Base-by-base conservation (phyloP, 92 coral and sea anemone genomes). In the Scolanthus callimorphus region DNA sequence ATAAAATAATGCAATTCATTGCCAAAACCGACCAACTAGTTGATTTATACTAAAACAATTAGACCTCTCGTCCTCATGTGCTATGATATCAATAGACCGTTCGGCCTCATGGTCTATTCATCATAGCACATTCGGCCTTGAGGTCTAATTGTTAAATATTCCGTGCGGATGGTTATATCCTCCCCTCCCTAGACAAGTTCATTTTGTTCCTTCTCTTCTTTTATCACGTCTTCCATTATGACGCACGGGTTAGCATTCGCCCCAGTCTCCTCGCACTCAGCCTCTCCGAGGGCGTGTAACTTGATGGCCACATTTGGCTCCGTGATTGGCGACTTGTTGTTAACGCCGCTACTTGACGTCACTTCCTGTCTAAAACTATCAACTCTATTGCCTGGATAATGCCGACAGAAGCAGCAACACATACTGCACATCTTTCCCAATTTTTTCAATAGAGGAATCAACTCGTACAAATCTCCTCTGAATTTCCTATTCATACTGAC, bases 401-500 rank as follows among this genome's bases (percentile, higher is more conserved):
- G 25, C 8, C 65, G 69, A 25, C 58, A 49, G 28, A 56, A 63
- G 25, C 26, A 68, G 27, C 73, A 66, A 24, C 74, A 68, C 17
- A 1, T 29, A 8, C 29, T 27, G 19, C 65, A 57, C 34, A 56
- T 55, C 20, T 31, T 39, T 3, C 55, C 50, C 22, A 68, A 19
- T 39, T 23, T 43, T 46, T 22, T 44, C 20, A 68, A 47, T 19
- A 27, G 27, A 45, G 89, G 89, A 34, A 60, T 38, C 43, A 86
- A 51, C 24, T 59, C 57, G 3, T 71, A 52, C 57, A 86, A 52
- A 43, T 82, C 95, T 23, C 71, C 79, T 9, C 89, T 73, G 55
- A 86, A 86, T 38, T 76, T 77, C 59, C 78, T 69, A 78, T 86
- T 86, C 95, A 86, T 86, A 9, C 85, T 37, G 3, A 68, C 59